These are phyloP conservation scores for Papilio gigon DNA, from an alignment of 2,888 invertebrate genomes.

Conservation along the genomic window DNA sequence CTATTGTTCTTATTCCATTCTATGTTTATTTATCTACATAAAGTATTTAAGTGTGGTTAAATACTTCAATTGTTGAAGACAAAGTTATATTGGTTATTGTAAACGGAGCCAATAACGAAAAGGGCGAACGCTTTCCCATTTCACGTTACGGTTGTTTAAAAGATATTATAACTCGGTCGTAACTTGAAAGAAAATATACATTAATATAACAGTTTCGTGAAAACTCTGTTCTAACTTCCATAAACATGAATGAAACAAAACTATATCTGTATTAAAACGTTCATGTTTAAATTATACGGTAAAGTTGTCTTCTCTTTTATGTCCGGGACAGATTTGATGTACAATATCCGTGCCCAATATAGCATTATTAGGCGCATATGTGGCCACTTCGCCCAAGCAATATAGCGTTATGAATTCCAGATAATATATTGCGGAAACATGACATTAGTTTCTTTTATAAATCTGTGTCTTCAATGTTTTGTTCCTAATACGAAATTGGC, in stretches of 20 bases:
- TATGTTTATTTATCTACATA: too few relatives aligned
- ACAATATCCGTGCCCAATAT: conserved; percentile 22
- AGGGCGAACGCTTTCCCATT: neutral
- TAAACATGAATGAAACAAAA: neutral
- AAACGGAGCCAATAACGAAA: conserved; percentile 3
- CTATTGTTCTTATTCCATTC: too few relatives aligned
- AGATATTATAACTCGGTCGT: neutral
- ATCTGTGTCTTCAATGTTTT: conserved; percentile 17
- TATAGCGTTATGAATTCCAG: conserved; percentile 37
- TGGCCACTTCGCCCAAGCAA: conserved; percentile 27
- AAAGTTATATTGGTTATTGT: neutral
- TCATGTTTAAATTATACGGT: conserved; percentile 19
- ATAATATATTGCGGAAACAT: conserved; percentile 38
- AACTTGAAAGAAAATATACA: neutral
- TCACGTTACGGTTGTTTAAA: conserved; percentile 2
- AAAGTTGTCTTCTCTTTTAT: conserved; percentile 15
- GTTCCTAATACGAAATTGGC: conserved; percentile 16
- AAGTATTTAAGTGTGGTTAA: neutral
- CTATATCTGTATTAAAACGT: neutral
- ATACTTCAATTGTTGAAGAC: neutral
- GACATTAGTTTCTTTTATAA: conserved; percentile 28
- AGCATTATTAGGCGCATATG: conserved; percentile 32
- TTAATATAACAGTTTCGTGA: neutral
- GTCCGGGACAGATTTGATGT: conserved; percentile 22
- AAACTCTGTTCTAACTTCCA: neutral